Evolutionary conservation across 2,797 vertebrate genomes (phyloP), one percentile per base, ranked within the genome.

Genomic region (Microctenopoma steveboyesi): DNA sequence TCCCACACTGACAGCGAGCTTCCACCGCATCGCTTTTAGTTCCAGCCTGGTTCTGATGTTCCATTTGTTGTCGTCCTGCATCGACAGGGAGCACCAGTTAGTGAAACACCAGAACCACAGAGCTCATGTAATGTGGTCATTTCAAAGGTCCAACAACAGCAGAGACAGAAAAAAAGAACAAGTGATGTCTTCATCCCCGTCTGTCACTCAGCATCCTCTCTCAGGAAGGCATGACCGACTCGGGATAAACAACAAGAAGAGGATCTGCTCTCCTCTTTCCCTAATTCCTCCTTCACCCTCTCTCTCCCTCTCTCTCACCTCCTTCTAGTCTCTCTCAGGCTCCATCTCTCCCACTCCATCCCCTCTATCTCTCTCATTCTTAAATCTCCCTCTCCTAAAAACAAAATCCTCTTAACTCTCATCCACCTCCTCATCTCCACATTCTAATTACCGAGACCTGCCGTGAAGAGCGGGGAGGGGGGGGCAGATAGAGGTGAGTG

Each of bases 351-450:
- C 56, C 64, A 55, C 73, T 82, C 69, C 78, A 68, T 45, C 40
- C 55, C 13, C 39, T 55, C 71, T 70, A 49, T 69, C 81, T 43
- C 69, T 60, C 73, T 82, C 76, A 63, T 66, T 84, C 76, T 78
- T 87, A 84, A 88, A 86, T 86, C 84, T 84, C 77, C 76, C 63
- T 81, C 82, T 80, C 69, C 74, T 77, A 70, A 83, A 88, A 84
- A 88, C 78, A 76, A 87, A 89, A 91, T 88, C 91, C 87, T 87
- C 88, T 88, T 91, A 89, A 82, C 84, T 78, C 85, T 70, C 69
- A 64, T 79, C 75, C 79, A 86, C 87, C 84, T 85, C 84, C 79
- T 88, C 86, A 84, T 89, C 79, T 83, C 76, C 75, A 76, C 79
- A 88, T 90, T 89, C 82, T 90, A 88, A 91, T 91, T 87, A 90